These are phyloP conservation scores for Aptenodytes patagonicus DNA, from an alignment of 2,113 vertebrate genomes.

Conservation along the genomic window DNA sequence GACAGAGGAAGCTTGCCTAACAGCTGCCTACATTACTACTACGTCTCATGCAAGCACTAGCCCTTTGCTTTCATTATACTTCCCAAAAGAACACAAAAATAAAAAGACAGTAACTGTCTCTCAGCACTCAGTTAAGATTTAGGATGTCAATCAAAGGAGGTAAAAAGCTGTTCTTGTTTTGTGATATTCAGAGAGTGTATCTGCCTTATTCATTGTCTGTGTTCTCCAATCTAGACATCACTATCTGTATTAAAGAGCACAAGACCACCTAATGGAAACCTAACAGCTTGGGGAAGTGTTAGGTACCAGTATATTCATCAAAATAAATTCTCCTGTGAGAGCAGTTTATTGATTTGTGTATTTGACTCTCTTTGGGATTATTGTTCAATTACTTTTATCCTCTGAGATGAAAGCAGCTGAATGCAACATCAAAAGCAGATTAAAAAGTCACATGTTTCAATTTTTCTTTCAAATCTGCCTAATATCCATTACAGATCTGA, in stretches of 20 bases:
- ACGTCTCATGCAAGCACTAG: background rate
- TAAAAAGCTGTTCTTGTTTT: background rate
- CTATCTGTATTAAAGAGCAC: background rate
- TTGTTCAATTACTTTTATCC: conserved; percentile 64
- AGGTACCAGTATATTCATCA: background rate
- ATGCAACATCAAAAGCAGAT: conserved; percentile 58
- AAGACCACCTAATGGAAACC: background rate
- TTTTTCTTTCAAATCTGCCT: conserved; percentile 57
- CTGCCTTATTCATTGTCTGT: background rate
- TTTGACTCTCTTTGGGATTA: conserved; percentile 56
- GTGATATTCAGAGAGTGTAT: background rate
- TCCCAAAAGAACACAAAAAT: background rate
- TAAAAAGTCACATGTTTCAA: conserved; percentile 40
- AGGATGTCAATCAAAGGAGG: background rate
- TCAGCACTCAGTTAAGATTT: background rate
- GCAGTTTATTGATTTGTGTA: conserved; percentile 63
- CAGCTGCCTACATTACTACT: background rate
- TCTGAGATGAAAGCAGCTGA: conserved; percentile 48
- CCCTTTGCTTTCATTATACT: background rate
- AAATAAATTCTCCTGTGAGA: conserved; percentile 43
- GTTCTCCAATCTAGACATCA: background rate
- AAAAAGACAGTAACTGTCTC: background rate
- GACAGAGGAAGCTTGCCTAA: background rate
- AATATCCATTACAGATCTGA: conserved; percentile 32
- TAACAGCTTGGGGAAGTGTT: background rate